Percentiles rank a stretch among this genome's conserved stretches.
Evolutionary conservation across 2,113 vertebrate genomes (phyloP).

Genomic region (Zapornia atra): DNA sequence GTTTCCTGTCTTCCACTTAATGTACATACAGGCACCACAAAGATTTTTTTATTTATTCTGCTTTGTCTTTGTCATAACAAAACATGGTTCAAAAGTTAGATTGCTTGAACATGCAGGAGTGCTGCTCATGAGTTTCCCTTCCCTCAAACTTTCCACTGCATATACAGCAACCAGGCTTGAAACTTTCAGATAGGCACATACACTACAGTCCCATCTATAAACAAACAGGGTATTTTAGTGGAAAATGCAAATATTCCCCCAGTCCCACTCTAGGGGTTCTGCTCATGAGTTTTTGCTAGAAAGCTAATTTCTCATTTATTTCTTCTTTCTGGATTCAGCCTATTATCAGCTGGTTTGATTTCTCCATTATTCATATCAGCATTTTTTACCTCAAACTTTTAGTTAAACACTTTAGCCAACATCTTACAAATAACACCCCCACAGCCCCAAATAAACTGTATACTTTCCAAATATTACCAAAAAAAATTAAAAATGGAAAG

Average conservation of each 20-base stretch:
- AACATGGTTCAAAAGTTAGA: background rate
- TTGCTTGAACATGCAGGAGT: background rate
- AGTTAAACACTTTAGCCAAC: slow-evolving; percentile 15
- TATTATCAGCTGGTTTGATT: slow-evolving; percentile 18
- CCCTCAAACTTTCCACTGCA: background rate
- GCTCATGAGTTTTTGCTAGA: slow-evolving; percentile 1
- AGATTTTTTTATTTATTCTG: background rate
- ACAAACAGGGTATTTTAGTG: background rate
- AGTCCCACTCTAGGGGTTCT: background rate
- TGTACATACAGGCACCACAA: background rate
- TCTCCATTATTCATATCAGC: background rate
- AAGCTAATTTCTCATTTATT: slow-evolving; percentile 32
- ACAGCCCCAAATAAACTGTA: background rate
- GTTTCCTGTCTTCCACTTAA: background rate
- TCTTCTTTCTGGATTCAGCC: background rate
- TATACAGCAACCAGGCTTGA: background rate
- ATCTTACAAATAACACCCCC: background rate
- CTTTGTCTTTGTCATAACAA: background rate
- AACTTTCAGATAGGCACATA: background rate
- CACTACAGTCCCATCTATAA: background rate
- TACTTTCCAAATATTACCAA: slow-evolving; percentile 35
- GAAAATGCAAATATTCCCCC: background rate
- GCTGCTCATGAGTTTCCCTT: background rate
- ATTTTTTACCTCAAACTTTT: background rate
- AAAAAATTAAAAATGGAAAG: background rate